A percentile compares a stretch with the other conserved stretches of the same genome.
Conservation (phyloP, 2,888 invertebrate species). For the Acronicta aceris region DNA sequence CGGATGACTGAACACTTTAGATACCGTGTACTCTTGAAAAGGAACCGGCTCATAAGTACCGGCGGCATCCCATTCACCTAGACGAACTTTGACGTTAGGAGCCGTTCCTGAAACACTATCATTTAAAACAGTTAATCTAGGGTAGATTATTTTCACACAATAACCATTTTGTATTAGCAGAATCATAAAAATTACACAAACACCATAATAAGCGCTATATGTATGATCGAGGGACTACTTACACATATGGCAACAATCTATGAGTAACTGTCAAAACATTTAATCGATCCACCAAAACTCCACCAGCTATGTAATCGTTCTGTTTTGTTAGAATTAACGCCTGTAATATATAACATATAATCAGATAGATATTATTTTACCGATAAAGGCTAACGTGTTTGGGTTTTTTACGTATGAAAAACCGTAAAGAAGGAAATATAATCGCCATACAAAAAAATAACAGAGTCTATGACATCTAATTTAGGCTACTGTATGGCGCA, state of each 20-base stretch:
- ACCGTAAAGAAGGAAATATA: no score
- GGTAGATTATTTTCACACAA: background rate
- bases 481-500: background rate
- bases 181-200: no score
- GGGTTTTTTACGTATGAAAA: no score
- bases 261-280: constrained; percentile 94
- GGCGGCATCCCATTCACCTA: constrained; percentile 94
- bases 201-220: no score
- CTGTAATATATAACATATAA: constrained; percentile 68
- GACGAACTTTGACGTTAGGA: constrained; percentile 90
- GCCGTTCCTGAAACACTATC: constrained; percentile 81
- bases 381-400: no score
- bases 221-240: constrained; percentile 65
- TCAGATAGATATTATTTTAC: no score
- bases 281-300: constrained; percentile 91
- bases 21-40: constrained; percentile 90
- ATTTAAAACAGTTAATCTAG: constrained; percentile 4
- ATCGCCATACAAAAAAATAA: no score
- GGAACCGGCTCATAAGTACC: constrained; percentile 91
- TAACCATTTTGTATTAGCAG: background rate
- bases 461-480: no score
- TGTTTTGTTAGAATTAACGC: constrained; percentile 88
- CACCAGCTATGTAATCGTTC: constrained; percentile 92
- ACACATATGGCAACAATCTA: constrained; percentile 90
- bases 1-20: constrained; percentile 90